Evolutionary conservation across 2,113 vertebrate species (phyloP).

Genomic region (Pollachius pollachius): DNA sequence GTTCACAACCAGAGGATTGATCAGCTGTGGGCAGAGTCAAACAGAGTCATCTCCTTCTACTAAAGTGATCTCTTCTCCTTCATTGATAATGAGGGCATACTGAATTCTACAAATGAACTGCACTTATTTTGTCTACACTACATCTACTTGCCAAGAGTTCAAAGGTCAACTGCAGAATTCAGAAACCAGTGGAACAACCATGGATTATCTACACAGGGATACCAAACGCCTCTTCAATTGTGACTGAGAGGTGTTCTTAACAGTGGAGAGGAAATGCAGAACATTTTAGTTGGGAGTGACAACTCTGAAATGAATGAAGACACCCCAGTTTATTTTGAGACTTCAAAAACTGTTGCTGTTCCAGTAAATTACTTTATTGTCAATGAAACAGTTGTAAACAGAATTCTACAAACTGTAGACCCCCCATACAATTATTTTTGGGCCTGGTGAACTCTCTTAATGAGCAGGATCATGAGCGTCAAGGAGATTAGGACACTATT

Average conservation of each 20-base stretch:
- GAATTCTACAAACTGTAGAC: too few relatives aligned
- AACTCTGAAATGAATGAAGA: too few relatives aligned
- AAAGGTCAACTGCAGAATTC: constrained; percentile 22
- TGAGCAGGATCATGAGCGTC: too few relatives aligned
- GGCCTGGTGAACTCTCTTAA: too few relatives aligned
- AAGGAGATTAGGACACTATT: too few relatives aligned
- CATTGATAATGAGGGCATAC: constrained; percentile 11
- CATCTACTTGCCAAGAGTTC: constrained; percentile 20
- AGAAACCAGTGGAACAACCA: constrained; percentile 28
- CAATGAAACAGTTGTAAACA: too few relatives aligned
- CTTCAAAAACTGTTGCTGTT: too few relatives aligned
- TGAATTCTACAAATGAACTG: constrained; percentile 19
- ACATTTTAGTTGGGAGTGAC: not conserved
- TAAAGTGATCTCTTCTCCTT: constrained; percentile 17
- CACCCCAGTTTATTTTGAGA: too few relatives aligned
- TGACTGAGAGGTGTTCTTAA: constrained; percentile 17
- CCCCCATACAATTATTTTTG: too few relatives aligned
- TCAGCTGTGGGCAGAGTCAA: constrained; percentile 18
- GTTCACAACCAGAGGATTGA: constrained; percentile 22
- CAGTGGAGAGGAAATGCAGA: not conserved
- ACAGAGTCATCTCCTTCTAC: constrained; percentile 11
- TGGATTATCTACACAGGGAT: constrained; percentile 21
- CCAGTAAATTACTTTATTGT: too few relatives aligned
- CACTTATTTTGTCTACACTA: constrained; percentile 4
- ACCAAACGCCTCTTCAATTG: constrained; percentile 17